Conservation (phyloP, 2,888 invertebrate species). For the Phyllotreta cruciferae region DNA sequence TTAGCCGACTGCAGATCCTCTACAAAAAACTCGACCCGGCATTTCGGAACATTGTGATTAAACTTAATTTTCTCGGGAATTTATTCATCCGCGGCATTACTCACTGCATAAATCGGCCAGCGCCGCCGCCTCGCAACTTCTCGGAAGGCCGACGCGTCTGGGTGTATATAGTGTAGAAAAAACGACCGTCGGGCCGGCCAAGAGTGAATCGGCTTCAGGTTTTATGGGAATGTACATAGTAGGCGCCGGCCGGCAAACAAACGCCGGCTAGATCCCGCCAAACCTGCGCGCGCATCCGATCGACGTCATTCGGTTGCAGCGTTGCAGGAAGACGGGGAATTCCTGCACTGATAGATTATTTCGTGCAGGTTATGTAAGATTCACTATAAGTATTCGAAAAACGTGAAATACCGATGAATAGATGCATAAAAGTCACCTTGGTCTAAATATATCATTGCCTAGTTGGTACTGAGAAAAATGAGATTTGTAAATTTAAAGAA, state of each 20-base stretch:
- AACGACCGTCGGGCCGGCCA: constrained; percentile 24
- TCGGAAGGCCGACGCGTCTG: constrained; percentile 30
- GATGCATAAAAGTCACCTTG: no score
- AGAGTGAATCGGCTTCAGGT: constrained; percentile 28
- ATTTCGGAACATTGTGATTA: constrained; percentile 31
- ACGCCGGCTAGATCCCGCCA: constrained; percentile 29
- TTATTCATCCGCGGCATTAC: constrained; percentile 41
- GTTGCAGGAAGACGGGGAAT: constrained; percentile 2
- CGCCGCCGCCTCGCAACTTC: constrained; percentile 27
- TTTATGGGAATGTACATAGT: constrained; percentile 30
- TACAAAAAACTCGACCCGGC: constrained; percentile 7
- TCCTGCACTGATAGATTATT: neutral
- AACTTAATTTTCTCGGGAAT: constrained; percentile 37
- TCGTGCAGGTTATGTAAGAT: no score
- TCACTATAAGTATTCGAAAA: no score
- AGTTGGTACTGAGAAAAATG: no score
- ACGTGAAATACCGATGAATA: no score
- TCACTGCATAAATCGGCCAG: constrained; percentile 30
- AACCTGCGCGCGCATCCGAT: constrained; percentile 32
- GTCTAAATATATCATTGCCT: no score
- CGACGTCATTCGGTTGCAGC: constrained; percentile 10
- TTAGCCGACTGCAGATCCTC: constrained; percentile 1
- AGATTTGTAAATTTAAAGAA: no score
- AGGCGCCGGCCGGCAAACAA: constrained; percentile 33
- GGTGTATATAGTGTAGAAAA: constrained; percentile 30